Base-by-base conservation (phyloP, 2,797 vertebrate genomes). In the Phataginus tetradactyla region DNA sequence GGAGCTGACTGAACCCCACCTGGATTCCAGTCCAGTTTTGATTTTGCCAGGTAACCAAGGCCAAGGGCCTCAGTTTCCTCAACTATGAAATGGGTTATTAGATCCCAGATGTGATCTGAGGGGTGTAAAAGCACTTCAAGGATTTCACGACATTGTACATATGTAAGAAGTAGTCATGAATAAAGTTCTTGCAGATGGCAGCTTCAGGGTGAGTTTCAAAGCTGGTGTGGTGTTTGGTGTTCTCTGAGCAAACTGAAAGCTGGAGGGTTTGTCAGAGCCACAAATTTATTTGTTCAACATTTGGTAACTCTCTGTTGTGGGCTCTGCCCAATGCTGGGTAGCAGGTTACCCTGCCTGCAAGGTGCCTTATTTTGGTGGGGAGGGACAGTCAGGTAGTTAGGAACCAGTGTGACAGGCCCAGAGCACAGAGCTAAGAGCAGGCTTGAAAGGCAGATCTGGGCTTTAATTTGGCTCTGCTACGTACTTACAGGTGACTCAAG, bases 81-180 rank as follows among this genome's bases (percentile, higher is more conserved):
- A 27, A 4, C 53, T 18, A 21, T 14, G 71, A 64, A 42, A 12
- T 11, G 66, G 57, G 34, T 32, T 5, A 0, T 2, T 29, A 11
- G 45, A 18, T 15, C 64, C 39, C 34, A 14, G 23, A 12, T 9
- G 42, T 12, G 53, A 17, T 11, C 18, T 11, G 34, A 53, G 53
- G 34, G 5, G 4, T 14, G 34, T 5, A 14, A 72, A 29, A 32
- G 55, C 25, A 0, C 75, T 23, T n/a, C 4, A 4, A 37, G 55
- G 29, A 37, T 7, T 39, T 59, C 12, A 0, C 78, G 15, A 0
- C n/a, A 0, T 2, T 4, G 37, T 42, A 0, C 17, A 1, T 6
- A 2, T 0, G 17, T 14, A 2, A 18, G 39, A 3, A 37, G 13
- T 21, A 34, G 6, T 6, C 0, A 0, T 1, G 39, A 18, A 5